Percentiles rank a stretch among this genome's conserved stretches.
These are phyloP conservation scores for Zaprionus ghesquierei DNA, from an alignment of 1,140 invertebrate species.

Conservation along the genomic window DNA sequence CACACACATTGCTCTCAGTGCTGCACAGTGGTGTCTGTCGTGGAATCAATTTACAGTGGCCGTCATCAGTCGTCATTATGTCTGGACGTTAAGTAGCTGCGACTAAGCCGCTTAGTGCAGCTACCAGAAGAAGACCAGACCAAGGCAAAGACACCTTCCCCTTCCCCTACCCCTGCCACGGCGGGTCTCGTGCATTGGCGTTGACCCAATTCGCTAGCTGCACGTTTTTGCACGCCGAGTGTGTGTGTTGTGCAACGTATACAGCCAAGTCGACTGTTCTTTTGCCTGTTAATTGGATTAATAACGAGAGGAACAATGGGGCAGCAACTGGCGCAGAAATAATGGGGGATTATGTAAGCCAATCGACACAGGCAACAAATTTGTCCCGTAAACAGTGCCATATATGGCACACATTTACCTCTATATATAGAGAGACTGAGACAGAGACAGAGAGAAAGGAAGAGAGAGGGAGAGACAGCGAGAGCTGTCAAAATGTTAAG, in stretches of 20 bases:
- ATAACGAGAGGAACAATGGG: conserved; percentile 74
- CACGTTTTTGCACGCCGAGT: conserved; percentile 35
- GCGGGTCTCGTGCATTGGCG: conserved; percentile 24
- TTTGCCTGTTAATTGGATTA: conserved; percentile 71
- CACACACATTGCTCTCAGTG: too few species aligned
- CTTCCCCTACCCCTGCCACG: not conserved
- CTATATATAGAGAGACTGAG: not conserved
- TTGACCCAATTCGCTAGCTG: conserved; percentile 36
- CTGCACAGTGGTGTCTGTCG: not conserved
- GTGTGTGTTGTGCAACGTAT: conserved; percentile 15
- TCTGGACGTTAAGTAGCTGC: conserved; percentile 33
- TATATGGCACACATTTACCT: conserved; percentile 5
- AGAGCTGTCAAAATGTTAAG: conserved; percentile 36
- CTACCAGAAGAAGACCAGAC: not conserved
- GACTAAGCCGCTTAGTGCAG: conserved; percentile 38
- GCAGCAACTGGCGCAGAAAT: conserved; percentile 49
- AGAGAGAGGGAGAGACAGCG: not conserved
- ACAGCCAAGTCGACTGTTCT: conserved; percentile 47
- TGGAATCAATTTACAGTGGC: conserved; percentile 13
- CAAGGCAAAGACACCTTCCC: not conserved
- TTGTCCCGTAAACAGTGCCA: conserved; percentile 9
- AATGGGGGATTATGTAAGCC: conserved; percentile 63
- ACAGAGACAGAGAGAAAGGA: not conserved
- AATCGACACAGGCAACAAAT: conserved; percentile 32
- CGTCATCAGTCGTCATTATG: conserved; percentile 42